phyloP scores from a whole-genome alignment of 2,797 vertebrate genomes.

The Microcaecilia unicolor region DNA sequence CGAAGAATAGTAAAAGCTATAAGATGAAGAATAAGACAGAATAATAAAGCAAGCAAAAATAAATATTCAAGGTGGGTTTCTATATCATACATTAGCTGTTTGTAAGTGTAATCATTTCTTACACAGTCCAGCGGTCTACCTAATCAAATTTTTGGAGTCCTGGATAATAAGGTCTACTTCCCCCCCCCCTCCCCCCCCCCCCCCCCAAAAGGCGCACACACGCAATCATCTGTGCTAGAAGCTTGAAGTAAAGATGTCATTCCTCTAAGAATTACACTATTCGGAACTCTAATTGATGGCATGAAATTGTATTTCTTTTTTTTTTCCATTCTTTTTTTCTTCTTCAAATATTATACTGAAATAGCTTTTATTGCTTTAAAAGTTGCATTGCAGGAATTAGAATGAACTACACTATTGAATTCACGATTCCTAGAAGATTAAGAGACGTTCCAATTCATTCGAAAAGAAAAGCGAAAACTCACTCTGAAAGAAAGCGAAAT shows the following conservation, averaged over 20 bases:
- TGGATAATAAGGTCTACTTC: too few species aligned
- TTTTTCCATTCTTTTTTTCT: background rate
- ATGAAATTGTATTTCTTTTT: background rate
- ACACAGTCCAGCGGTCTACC: too few species aligned
- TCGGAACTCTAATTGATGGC: background rate
- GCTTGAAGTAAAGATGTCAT: background rate
- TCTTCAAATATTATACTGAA: background rate
- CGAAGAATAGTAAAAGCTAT: too few species aligned
- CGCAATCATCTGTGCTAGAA: background rate
- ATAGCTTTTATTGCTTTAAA: background rate
- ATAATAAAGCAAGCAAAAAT: too few species aligned
- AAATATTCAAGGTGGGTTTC: too few species aligned
- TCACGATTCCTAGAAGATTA: background rate
- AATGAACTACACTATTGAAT: background rate
- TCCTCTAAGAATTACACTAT: background rate
- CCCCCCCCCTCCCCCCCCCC: too few species aligned
- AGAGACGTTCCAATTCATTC: background rate
- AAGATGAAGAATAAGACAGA: too few species aligned
- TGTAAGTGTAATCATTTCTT: too few species aligned
- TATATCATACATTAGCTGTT: too few species aligned
- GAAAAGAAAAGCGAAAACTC: background rate
- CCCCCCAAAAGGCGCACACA: too few species aligned
- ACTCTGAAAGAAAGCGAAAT: constrained; percentile 1
- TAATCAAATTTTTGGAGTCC: too few species aligned
- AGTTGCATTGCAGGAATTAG: background rate